phyloP scores from a whole-genome alignment of 2,888 invertebrate genomes.

The Alloscopus bannaensis region DNA sequence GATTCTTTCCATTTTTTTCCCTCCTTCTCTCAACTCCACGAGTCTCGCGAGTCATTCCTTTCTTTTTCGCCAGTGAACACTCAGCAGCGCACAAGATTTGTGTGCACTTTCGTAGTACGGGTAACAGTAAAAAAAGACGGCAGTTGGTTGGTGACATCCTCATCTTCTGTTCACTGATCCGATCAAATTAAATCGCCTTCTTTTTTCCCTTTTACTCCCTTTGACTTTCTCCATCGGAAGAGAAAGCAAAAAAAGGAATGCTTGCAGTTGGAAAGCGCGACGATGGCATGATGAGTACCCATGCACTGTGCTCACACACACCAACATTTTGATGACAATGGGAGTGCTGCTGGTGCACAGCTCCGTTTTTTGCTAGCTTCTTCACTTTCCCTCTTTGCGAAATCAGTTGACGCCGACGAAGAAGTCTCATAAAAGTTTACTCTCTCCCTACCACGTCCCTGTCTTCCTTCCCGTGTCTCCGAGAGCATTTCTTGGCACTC shows the following conservation, averaged over 20 bases:
- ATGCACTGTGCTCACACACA: no score
- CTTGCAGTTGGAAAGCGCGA: no score
- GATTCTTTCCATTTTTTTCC: conserved; percentile 9
- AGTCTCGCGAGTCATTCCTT: no score
- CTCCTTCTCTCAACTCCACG: conserved; percentile 29
- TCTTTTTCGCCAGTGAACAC: conserved; percentile 22
- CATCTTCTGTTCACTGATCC: conserved; percentile 64
- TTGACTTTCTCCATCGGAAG: conserved; percentile 7
- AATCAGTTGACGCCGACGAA: conserved; percentile 28
- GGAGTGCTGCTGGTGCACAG: background rate
- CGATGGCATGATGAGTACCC: conserved; percentile 10
- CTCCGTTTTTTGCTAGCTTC: conserved; percentile 13
- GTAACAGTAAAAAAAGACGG: conserved; percentile 45
- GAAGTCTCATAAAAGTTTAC: conserved; percentile 60
- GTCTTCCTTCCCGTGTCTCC: conserved; percentile 15
- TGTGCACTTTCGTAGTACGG: conserved; percentile 43
- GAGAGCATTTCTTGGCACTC: conserved; percentile 34
- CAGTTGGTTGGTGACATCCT: conserved; percentile 62
- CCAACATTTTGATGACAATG: background rate
- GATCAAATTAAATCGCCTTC: conserved; percentile 63
- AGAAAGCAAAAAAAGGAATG: no score
- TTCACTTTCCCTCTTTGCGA: conserved; percentile 7
- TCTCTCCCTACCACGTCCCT: conserved; percentile 22
- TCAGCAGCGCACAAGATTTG: conserved; percentile 45
- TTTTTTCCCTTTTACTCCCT: conserved; percentile 22